Evolutionary conservation across 2,888 invertebrate genomes (phyloP), one percentile per base, ranked within the genome.

Genomic region (Tachina grossa): DNA sequence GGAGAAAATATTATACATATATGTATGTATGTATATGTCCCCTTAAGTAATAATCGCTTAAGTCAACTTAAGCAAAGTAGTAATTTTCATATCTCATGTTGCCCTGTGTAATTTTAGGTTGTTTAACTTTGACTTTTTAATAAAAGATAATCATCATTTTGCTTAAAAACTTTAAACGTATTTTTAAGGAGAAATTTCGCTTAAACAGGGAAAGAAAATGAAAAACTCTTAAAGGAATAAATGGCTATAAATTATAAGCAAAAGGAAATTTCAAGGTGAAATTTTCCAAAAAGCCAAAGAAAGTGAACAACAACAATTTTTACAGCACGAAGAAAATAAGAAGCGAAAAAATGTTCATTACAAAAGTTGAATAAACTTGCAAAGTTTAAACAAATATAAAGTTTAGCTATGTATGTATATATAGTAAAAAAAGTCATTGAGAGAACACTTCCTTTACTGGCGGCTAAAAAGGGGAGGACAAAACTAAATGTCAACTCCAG

Each of bases 231-330:
- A 53, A 77, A 81, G 80, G 68, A 76, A 76, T 55, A 65, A 81
- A 41, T 22, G 16, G 45, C 59, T 9, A 81, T 77, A 84, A 81
- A 74, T 81, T 74, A 49, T 16, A 41, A 69, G 14, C 11, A 71
- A 71, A 47, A 71, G 10, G 47, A 74, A 61, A 53, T 49, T 69
- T 81, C 81, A 85, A 85, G 77, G 81, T 77, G 81, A 78, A 85
- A 78, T 78, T 74, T 49, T 22, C 19, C 6, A 14, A n/a, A 66
- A 31, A 41, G 19, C 16, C 53, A 81, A 72, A 68, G 85, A 82
- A 85, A 82, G 74, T 75, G 81, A 69, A 61, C 0, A 10, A 61
- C 0, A 10, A 16, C 31, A 55, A 41, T 43, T 11, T 69, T 16
- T 39, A 19, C 9, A 47, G 11, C 9, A 43, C 6, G 16, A 49